Evolutionary conservation across 2,797 vertebrate species (phyloP).

Genomic region (Gorsachius magnificus): DNA sequence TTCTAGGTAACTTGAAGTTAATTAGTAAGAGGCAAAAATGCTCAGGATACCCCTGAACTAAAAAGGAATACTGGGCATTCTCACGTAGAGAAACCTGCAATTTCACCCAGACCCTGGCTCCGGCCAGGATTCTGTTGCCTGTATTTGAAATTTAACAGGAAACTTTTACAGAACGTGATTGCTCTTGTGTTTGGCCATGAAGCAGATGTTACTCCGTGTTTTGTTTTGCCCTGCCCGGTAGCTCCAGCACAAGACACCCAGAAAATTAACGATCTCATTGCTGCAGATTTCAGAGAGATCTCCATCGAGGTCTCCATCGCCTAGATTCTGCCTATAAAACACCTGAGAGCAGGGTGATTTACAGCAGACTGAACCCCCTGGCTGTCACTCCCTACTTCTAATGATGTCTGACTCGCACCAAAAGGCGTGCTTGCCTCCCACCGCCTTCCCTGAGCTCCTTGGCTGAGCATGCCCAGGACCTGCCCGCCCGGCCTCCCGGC

Average conservation of each 20-base stretch:
- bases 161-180: background rate
- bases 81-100: accelerated
- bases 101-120: background rate
- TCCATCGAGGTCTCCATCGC: accelerated
- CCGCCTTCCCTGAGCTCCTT: accelerated
- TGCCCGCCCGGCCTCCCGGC: background rate
- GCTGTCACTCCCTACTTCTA: background rate
- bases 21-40: background rate
- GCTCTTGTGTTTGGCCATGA: background rate
- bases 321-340: background rate
- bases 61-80: background rate
- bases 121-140: background rate
- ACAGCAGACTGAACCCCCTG: background rate
- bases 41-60: background rate
- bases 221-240: background rate
- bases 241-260: background rate
- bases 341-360: background rate
- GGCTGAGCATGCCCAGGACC: background rate
- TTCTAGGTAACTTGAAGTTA: background rate
- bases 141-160: background rate
- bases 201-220: background rate
- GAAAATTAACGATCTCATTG: too few relatives aligned
- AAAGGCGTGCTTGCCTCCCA: background rate
- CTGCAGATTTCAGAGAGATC: background rate
- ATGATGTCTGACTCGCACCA: too few relatives aligned